Conservation (phyloP, 2,888 invertebrate species). For the Sicus ferrugineus region DNA sequence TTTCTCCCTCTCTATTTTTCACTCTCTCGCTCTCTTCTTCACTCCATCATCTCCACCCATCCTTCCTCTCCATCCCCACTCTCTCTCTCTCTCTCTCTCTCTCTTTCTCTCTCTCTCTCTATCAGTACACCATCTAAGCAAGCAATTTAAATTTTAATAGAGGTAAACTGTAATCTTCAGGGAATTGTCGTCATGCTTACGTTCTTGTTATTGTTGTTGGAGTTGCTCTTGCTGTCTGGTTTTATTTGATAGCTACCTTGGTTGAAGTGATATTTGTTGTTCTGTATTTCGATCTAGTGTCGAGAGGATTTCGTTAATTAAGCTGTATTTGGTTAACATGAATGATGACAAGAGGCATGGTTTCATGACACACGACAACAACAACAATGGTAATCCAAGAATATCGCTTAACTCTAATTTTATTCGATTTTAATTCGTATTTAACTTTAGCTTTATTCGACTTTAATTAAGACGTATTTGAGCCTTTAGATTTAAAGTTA, state of each 20-base stretch:
- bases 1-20: no score
- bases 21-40: no score
- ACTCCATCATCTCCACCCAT: not conserved
- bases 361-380: not conserved
- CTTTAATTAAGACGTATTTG: no score
- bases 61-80: not conserved
- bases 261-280: not conserved
- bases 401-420: not conserved
- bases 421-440: not conserved
- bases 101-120: not conserved
- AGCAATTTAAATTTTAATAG: slow-evolving; percentile 47
- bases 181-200: slow-evolving; percentile 11
- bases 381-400: not conserved
- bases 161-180: slow-evolving; percentile 30
- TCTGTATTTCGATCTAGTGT: slow-evolving; percentile 22
- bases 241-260: not conserved
- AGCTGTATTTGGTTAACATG: slow-evolving; percentile 23
- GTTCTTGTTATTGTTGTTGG: not conserved
- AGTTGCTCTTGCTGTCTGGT: not conserved
- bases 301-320: slow-evolving; percentile 30
- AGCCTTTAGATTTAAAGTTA: not conserved
- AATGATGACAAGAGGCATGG: not conserved
- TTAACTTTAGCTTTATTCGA: no score
- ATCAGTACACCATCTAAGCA: not conserved
- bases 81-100: not conserved